phyloP scores from a whole-genome alignment of 2,888 invertebrate species.

The Hemistola chrysoprasaria region DNA sequence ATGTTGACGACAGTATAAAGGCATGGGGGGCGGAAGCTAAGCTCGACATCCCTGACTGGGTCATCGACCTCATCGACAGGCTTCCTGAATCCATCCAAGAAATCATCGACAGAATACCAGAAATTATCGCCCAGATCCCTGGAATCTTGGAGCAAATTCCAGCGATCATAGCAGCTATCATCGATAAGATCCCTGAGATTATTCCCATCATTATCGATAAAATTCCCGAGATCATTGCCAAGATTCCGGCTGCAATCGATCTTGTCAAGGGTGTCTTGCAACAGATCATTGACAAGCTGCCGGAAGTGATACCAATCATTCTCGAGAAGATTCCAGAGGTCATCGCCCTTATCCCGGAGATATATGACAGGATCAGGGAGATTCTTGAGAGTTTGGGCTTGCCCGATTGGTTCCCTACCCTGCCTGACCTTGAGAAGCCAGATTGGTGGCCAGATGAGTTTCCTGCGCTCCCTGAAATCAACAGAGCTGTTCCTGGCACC shows the following conservation, averaged over 20 bases:
- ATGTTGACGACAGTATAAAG: conserved; percentile 2
- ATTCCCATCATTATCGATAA: conserved; percentile 7
- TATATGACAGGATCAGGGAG: conserved; percentile 8
- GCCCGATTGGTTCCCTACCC: conserved; percentile 16
- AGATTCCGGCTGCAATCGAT: conserved; percentile 3
- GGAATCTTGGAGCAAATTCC: conserved; percentile 3
- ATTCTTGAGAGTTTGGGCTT: conserved; percentile 3
- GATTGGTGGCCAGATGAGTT: conserved; percentile 11
- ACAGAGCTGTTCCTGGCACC: conserved; percentile 6
- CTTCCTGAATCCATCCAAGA: conserved; percentile 13
- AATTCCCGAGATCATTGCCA: conserved; percentile 13
- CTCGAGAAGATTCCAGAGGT: conserved; percentile 7
- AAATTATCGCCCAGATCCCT: conserved; percentile 10
- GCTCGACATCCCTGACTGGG: conserved; percentile 11
- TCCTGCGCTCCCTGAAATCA: conserved; percentile 10
- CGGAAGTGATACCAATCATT: conserved; percentile 13
- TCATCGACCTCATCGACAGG: conserved; percentile 1
- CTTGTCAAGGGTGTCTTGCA: conserved; percentile 3
- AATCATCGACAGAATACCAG: conserved; percentile 12
- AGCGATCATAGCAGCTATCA: conserved; percentile 4
- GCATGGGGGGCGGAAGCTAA: conserved; percentile 1
- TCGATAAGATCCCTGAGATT: conserved; percentile 8
- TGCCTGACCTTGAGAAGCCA: conserved; percentile 4
- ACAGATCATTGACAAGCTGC: conserved; percentile 6
- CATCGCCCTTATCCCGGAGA: conserved; percentile 7